phyloP scores from a whole-genome alignment of 2,113 vertebrate genomes.

The Beaufortia kweichowensis region DNA sequence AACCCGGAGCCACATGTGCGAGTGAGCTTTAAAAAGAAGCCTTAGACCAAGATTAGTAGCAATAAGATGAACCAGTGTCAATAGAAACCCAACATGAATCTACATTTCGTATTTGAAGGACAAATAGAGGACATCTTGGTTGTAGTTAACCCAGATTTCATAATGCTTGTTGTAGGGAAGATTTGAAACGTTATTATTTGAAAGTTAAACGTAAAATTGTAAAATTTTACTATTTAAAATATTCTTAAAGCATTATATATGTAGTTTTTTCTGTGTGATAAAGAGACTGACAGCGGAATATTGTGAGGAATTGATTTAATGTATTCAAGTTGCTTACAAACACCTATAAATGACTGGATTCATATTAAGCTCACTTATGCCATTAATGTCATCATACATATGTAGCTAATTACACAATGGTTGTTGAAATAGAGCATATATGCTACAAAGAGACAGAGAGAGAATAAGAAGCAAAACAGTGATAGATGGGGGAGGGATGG shows the following conservation, averaged over 20 bases:
- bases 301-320: no score
- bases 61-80: background rate
- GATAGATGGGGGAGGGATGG: background rate
- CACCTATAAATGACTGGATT: no score
- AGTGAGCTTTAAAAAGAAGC: background rate
- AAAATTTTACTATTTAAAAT: no score
- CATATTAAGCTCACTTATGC: no score
- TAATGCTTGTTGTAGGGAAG: background rate
- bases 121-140: conserved; percentile 54
- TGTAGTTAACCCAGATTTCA: conserved; percentile 1
- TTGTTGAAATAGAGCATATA: conserved; percentile 4
- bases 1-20: background rate
- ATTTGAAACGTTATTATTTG: background rate
- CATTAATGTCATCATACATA: no score
- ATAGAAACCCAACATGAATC: background rate
- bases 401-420: conserved; percentile 18
- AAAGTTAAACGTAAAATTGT: no score
- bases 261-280: no score
- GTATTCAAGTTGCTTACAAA: no score
- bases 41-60: background rate
- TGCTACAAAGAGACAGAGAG: conserved; percentile 2
- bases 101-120: conserved; percentile 50
- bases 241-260: no score
- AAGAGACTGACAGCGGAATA: no score
- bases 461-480: background rate